phyloP scores from a whole-genome alignment of 2,113 vertebrate species.

The rat (Rattus norvegicus) region GRCr8 NC_086026.1:81362001-81362500 shows the following conservation, averaged over 20 bases:
- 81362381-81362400: conserved; percentile 78
- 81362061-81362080: background rate
- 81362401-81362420: conserved; percentile 83
- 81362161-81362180: background rate
- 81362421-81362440: conserved; percentile 84
- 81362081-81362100: background rate
- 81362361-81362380: conserved; percentile 82
- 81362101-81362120: background rate
- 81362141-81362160: background rate
- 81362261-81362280: background rate
- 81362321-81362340: background rate
- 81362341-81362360: conserved; percentile 65
- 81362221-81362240: background rate
- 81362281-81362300: conserved; percentile 52
- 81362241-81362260: background rate
- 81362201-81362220: background rate
- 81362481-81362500: conserved; percentile 70
- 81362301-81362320: background rate
- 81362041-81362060: background rate
- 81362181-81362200: background rate
- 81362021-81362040: background rate
- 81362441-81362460: conserved; percentile 82
- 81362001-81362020: background rate
- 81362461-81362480: conserved; percentile 83
- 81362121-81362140: background rate